Conservation (phyloP, 2,888 invertebrate species). For the Cremastinae sp. region DNA sequence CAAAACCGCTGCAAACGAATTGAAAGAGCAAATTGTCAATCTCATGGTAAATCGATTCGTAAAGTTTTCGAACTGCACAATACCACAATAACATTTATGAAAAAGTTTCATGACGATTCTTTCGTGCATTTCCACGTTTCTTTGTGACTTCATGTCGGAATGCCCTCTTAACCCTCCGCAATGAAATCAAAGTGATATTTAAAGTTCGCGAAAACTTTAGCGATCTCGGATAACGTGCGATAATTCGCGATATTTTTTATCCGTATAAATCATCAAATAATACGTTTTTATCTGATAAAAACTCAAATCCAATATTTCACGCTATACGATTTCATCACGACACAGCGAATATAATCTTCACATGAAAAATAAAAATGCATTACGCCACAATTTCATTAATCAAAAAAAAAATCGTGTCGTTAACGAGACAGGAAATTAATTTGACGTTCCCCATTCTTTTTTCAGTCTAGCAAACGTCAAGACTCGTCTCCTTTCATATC, state of each 20-base stretch:
- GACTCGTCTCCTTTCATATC: conserved; percentile 18
- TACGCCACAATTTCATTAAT: too few species aligned
- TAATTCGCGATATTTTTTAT: not conserved
- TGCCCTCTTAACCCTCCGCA: not conserved
- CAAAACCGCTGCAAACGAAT: not conserved
- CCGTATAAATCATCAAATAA: not conserved
- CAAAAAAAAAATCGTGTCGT: too few species aligned
- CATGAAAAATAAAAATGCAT: not conserved
- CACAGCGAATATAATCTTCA: not conserved
- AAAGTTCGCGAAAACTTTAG: conserved; percentile 44
- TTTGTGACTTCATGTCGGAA: conserved; percentile 5
- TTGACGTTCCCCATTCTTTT: not conserved
- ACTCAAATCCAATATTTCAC: not conserved
- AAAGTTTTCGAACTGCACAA: not conserved
- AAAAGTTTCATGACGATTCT: conserved; percentile 1
- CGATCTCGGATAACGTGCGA: conserved; percentile 8
- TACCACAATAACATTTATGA: conserved; percentile 27
- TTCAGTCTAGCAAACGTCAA: conserved; percentile 8
- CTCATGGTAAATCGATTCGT: conserved; percentile 3
- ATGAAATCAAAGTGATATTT: conserved; percentile 46
- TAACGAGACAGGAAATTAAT: not conserved
- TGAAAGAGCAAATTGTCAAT: conserved; percentile 20
- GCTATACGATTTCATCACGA: too few species aligned
- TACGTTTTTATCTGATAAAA: conserved; percentile 2
- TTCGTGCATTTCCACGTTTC: not conserved